Base-by-base conservation (phyloP, 2,797 vertebrate species). In the Leucoraja ocellata region DNA sequence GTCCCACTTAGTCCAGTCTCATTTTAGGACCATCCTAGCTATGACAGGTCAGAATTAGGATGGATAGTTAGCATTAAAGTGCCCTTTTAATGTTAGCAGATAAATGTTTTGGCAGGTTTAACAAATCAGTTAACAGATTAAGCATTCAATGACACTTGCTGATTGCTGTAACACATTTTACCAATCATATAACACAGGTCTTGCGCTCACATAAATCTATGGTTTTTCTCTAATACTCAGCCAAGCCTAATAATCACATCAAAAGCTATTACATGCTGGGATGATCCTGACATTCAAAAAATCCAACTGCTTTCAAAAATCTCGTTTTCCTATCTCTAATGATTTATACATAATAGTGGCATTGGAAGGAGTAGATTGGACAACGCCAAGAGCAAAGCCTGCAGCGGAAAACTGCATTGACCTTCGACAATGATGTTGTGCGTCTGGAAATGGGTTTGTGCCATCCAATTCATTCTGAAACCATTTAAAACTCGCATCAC, bases 371-470 rank as follows among this genome's bases (percentile, higher is more conserved):
- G 65, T 16, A 1, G 65, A 68, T 68, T 11, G 65, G 65, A 68
- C 65, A 68, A 68, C 1, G 16, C 65, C 6, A 68, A 68, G 10
- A 16, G 10, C 65, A 93, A 93, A 65, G 77, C 88, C 39, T 23
- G 77, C 0, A 91, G 86, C 94, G 94, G 32, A 81, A 91, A 94
- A 94, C 93, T 93, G 93, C 68, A 94, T 91, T 25, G 65, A 94
- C 63, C 93, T 94, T 95, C 5, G 0, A 93, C 61, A 93, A 94
- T 79, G 94, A 94, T 95, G 94, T 86, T 95, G 93, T 94, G 79
- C 93, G 88, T 94, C 94, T 94, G 94, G 94, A 96, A 96, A 94
- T 74, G 94, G 93, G 93, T 94, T 92, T 94, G 79, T 94, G 94
- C 94, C 93, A 94, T 93, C 93, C 63, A 94, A 94, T 93, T 93